phyloP scores from a whole-genome alignment of 2,888 invertebrate species.

The Cephus spinipes region DNA sequence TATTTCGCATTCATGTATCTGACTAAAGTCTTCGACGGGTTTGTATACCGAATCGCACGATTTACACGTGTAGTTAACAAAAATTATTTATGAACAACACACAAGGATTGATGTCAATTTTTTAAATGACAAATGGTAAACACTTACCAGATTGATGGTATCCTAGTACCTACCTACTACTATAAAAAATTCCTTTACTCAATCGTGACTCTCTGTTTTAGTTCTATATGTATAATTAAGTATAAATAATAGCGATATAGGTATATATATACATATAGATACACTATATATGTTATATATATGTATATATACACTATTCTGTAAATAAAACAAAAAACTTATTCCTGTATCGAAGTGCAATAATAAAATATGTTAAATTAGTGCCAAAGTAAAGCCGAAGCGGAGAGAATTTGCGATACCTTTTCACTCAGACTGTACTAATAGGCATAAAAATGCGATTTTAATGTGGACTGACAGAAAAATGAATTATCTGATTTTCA shows the following conservation, averaged over 20 bases:
- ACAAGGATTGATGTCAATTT: background rate
- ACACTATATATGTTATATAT: background rate
- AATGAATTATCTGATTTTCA: background rate
- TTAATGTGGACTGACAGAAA: background rate
- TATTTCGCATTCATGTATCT: background rate
- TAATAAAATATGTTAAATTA: slow-evolving; percentile 61
- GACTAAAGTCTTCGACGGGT: background rate
- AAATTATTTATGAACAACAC: background rate
- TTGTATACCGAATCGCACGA: background rate
- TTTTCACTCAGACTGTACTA: background rate
- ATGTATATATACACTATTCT: slow-evolving; percentile 3
- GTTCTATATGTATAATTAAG: slow-evolving; percentile 2
- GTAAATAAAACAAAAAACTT: slow-evolving; percentile 33
- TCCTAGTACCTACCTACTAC: background rate
- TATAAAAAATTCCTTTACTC: background rate
- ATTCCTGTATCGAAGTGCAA: slow-evolving; percentile 60
- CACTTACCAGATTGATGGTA: background rate
- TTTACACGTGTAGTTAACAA: background rate
- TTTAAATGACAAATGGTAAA: background rate
- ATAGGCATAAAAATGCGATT: background rate
- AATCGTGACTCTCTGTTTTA: background rate
- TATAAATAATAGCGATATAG: background rate
- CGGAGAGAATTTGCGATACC: slow-evolving; percentile 15
- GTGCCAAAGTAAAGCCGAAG: slow-evolving; percentile 53
- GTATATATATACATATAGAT: background rate